These are phyloP conservation scores for Melanerpes aurifrons DNA, from an alignment of 2,113 vertebrate genomes.

Conservation along the genomic window DNA sequence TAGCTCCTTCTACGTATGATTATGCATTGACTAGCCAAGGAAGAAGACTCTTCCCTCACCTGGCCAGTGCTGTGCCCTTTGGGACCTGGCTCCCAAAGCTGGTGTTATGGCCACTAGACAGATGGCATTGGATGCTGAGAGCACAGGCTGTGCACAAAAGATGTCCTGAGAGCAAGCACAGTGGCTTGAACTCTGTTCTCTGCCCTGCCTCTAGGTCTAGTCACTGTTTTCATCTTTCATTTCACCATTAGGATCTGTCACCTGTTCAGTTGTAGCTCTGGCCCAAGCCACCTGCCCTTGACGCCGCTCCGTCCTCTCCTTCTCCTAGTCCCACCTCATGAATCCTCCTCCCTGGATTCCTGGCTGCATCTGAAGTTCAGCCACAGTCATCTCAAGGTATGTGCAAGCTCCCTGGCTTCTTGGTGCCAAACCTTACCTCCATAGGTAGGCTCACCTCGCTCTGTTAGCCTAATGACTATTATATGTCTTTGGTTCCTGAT, in stretches of 20 bases:
- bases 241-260: neutral
- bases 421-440: neutral
- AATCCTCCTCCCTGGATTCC: neutral
- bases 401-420: neutral
- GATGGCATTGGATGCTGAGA: neutral
- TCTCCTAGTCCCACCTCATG: neutral
- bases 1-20: neutral
- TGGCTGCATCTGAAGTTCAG: neutral
- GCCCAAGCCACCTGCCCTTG: neutral
- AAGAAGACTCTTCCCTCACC: neutral
- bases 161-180: constrained; percentile 5
- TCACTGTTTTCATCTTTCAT: neutral
- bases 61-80: neutral
- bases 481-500: neutral
- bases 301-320: neutral
- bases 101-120: constrained; percentile 5
- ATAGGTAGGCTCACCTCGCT: neutral
- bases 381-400: neutral
- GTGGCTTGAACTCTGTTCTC: neutral
- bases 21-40: neutral
- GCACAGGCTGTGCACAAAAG: neutral
- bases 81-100: neutral
- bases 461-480: constrained; percentile 21
- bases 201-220: neutral
- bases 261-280: neutral